A percentile compares a stretch with the other conserved stretches of the same genome.
Evolutionary conservation across 2,888 invertebrate species (phyloP).

Genomic region (Ceraclea dissimilis): DNA sequence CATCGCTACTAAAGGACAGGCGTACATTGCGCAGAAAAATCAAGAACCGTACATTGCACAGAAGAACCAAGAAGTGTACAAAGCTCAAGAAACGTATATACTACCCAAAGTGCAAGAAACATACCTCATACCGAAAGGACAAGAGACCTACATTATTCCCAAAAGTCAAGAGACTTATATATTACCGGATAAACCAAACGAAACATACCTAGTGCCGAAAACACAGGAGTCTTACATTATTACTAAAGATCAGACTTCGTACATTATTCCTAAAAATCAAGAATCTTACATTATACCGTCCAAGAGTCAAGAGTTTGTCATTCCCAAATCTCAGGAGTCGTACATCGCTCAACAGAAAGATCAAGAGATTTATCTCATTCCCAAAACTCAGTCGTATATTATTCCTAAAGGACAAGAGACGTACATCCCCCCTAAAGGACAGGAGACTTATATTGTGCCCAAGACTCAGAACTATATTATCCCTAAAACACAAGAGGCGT

Average conservation of each 20-base stretch:
- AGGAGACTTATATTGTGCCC: constrained; percentile 13
- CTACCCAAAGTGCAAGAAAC: constrained; percentile 12
- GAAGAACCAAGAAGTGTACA: constrained; percentile 11
- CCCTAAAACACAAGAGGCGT: constrained; percentile 10
- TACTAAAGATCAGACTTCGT: constrained; percentile 6
- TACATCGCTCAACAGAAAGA: constrained; percentile 12
- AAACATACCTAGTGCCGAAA: constrained; percentile 10
- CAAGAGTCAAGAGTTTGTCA: constrained; percentile 10
- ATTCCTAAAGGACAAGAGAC: constrained; percentile 10
- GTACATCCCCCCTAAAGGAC: constrained; percentile 8
- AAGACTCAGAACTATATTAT: constrained; percentile 13
- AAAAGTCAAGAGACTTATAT: constrained; percentile 7
- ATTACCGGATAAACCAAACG: constrained; percentile 7
- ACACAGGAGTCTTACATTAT: constrained; percentile 11
- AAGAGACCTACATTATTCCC: constrained; percentile 11
- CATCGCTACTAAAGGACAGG: constrained; percentile 17
- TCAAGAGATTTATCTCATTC: constrained; percentile 12
- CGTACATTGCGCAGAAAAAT: constrained; percentile 13
- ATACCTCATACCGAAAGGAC: constrained; percentile 11
- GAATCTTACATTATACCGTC: constrained; percentile 11
- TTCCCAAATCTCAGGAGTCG: constrained; percentile 13
- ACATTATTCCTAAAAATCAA: constrained; percentile 12
- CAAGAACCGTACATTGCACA: constrained; percentile 13
- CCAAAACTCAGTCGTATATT: constrained; percentile 13
- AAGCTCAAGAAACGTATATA: constrained; percentile 6